Evolutionary conservation across 2,888 invertebrate species (phyloP), one percentile per base, ranked within the genome.

Genomic region (Polymixis lichenea): DNA sequence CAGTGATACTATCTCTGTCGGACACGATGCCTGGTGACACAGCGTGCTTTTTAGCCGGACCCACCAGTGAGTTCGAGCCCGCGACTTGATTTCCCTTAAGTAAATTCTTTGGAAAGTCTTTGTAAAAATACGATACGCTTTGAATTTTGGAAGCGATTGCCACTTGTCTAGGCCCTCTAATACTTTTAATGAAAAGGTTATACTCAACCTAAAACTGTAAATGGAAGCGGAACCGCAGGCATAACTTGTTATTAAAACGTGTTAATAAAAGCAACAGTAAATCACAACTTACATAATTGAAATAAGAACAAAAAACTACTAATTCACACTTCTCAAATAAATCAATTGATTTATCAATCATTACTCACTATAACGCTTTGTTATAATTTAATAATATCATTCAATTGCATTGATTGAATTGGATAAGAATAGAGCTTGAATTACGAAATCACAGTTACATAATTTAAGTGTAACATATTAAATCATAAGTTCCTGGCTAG

Each of bases 371-470:
- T 17, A 46, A 61, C 51, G 43, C 56, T 61, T 80, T 76, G 80
- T 70, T 70, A 62, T 56, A 67, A 64, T 76, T 82, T 19, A 70
- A 67, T 75, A 58, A 62, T 43, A 67, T 15, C 65, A 62, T 61
- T 78, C 66, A 64, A 60, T 65, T 38, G 51, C n/a, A 49, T 61
- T 71, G 81, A 84, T 85, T 71, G 53, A 71, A 67, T 64, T 25
- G 13, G 67, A 81, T 83, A 83, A 73, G 46, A 56, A 75, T 38
- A 25, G 2, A 15, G 7, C 32, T 38, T 38, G 49, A 64, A 67
- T 80, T 67, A 51, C 43, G 22, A 25, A 56, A 70, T 61, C 9
- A 25, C 9, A n/a, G 70, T 84, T 74, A 62, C 17, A 43, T 74
- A 78, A 82, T 53, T 61, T 55, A 38, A 43, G 1, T 51, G n/a